Base-by-base conservation (phyloP, 2,888 invertebrate genomes). In the Uropetala carovei region DNA sequence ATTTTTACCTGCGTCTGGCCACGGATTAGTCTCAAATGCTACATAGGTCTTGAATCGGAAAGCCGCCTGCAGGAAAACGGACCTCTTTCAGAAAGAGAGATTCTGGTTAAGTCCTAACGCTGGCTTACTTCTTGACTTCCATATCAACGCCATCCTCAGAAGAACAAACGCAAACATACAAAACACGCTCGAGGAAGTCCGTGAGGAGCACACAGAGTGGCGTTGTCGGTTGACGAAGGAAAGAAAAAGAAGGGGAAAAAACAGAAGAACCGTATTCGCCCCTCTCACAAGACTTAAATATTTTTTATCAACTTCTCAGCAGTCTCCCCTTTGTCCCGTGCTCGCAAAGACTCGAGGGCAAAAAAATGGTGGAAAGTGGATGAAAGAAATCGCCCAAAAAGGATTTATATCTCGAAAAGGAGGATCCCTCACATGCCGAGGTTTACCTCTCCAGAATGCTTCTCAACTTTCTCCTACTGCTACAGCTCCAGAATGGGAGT, bases 221-320 rank as follows among this genome's bases (percentile, higher is more conserved):
- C 68, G n/a, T 18, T 68, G 68, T 68, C 18, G 16, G 16, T 64
- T 64, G 22, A 68, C 43, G 22, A n/a, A 11, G 75, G 75, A 13
- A 75, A 22, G 22, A n/a, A n/a, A n/a, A n/a, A n/a, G n/a, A n/a
- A 22, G 75, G 22, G 7, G n/a, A 43, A 43, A 43, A 43, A 43
- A 1, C 43, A 22, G 4, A 22, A 3, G 22, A 75, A 75, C 22
- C 43, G 43, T 43, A 43, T 43, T 43, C 22, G 60, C 27, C 22
- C 7, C 22, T 75, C 18, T 27, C 22, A 22, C 22, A 27, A 18
- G 75, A 75, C 75, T 27, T 75, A n/a, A n/a, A n/a, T n/a, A 22
- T 68, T 68, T 68, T 68, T 68, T 75, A 27, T 75, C 75, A 5
- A 27, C 75, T 75, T 75, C 75, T 68, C 68, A 68, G 68, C 68